Percentiles rank a stretch among this genome's conserved stretches.
phyloP scores from a whole-genome alignment of 2,113 vertebrate genomes.

The Myrmophylax atrothorax region DNA sequence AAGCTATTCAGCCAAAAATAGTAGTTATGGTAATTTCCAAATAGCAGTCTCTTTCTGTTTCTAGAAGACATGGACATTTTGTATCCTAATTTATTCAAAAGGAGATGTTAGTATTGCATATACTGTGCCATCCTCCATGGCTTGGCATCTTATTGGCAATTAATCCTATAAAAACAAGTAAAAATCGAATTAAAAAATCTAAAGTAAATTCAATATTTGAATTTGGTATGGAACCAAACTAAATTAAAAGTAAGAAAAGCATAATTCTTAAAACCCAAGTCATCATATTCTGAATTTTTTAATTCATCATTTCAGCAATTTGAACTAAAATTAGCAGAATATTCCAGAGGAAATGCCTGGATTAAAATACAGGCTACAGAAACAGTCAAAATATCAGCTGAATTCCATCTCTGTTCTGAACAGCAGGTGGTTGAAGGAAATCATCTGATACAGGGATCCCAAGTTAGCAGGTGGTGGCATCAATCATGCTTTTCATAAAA shows the following conservation, averaged over 20 bases:
- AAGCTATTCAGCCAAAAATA: not conserved
- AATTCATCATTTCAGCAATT: not conserved
- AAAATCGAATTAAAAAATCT: not conserved
- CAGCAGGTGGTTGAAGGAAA: slow-evolving; percentile 44
- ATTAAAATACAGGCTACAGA: not conserved
- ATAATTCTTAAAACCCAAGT: not conserved
- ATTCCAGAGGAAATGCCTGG: not conserved
- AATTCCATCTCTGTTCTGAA: not conserved
- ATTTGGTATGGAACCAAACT: not conserved
- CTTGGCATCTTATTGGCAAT: not conserved
- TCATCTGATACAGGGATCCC: not conserved
- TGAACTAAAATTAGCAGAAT: not conserved
- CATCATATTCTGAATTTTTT: not conserved
- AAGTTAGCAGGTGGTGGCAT: slow-evolving; percentile 29
- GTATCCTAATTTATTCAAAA: not conserved
- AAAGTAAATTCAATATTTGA: not conserved
- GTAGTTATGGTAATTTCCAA: not conserved
- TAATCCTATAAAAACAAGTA: not conserved
- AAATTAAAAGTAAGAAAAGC: not conserved
- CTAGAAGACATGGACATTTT: not conserved
- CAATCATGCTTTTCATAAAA: slow-evolving; percentile 28
- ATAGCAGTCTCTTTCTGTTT: not conserved
- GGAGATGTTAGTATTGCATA: not conserved
- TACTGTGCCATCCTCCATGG: not conserved
- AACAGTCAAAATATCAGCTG: slow-evolving; percentile 4